Conservation (phyloP, 2,797 vertebrate genomes). For the Gila robusta region DNA sequence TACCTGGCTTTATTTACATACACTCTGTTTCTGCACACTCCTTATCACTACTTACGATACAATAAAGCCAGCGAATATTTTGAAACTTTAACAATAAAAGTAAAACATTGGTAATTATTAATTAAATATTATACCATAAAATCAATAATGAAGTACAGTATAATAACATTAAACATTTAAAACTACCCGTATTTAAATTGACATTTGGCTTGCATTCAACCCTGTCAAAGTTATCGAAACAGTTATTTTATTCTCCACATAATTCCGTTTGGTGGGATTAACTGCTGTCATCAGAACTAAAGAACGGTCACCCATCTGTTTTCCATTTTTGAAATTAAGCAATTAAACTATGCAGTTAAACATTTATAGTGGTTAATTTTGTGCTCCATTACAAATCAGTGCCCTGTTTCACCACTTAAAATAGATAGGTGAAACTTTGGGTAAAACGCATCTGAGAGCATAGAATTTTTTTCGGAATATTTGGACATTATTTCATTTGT, state of each 20-base stretch:
- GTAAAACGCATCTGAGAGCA: not conserved
- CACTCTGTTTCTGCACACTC: not conserved
- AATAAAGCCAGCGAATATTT: not conserved
- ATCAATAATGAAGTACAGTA: not conserved
- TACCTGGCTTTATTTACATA: not conserved
- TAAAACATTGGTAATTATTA: not conserved
- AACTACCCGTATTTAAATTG: not conserved
- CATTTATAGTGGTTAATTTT: not conserved
- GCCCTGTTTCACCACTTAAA: not conserved
- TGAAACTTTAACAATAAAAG: not conserved
- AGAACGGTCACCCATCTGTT: not conserved
- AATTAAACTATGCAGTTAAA: conserved; percentile 7
- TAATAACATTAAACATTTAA: not conserved
- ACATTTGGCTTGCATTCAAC: not conserved
- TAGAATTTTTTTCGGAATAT: not conserved
- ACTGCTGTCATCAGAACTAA: conserved; percentile 3
- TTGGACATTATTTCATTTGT: not conserved
- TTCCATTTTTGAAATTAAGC: conserved; percentile 1
- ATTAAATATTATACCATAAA: not conserved
- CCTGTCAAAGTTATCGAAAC: not conserved
- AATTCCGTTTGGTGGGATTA: not conserved
- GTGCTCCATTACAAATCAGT: not conserved
- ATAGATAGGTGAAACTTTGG: not conserved
- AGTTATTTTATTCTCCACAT: not conserved
- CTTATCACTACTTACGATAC: not conserved